Base-by-base conservation (phyloP, 1,140 invertebrate species). In the Dryas iulia region DNA sequence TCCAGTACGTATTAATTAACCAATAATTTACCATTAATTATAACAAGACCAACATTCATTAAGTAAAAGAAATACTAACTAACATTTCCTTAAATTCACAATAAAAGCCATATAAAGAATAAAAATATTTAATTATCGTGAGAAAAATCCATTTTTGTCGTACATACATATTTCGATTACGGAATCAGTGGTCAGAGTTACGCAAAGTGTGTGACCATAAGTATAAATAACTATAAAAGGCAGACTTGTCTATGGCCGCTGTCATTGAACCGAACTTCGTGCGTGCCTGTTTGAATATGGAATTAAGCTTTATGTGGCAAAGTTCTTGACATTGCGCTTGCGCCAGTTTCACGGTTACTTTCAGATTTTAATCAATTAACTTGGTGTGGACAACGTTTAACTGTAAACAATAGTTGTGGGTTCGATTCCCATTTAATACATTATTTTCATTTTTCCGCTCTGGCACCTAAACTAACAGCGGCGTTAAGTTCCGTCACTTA, bases 311-410 rank as follows among this genome's bases (percentile, higher is more conserved):
- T 86, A 86, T 82, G 78, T 83, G 74, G 77, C 60, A 60, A 73
- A 81, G 87, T 66, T 83, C 87, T 89, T 90, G 87, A 89, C 87
- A 89, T 89, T 89, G 87, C 79, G 69, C 61, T 26, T 65, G 62
- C 74, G 69, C 63, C 74, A 57, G 71, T 68, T 79, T 79, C 77
- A 81, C 75, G 78, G 76, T 77, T 81, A 76, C 39, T 47, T 47
- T 47, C 39, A 3, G 18, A 47, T 47, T 47, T 10, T 47, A 47
- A 47, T 47, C 39, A 21, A 47, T 8, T 18, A 47, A 21, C 39
- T 47, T 2, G n/a, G n/a, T n/a, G n/a, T n/a, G n/a, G n/a, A n/a
- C n/a, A n/a, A n/a, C n/a, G n/a, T n/a, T n/a, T n/a, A n/a, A n/a
- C n/a, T n/a, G n/a, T n/a, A n/a, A n/a, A n/a, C n/a, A n/a, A n/a